phyloP scores from a whole-genome alignment of 2,888 invertebrate species.

The Vesta saturnalis region DNA sequence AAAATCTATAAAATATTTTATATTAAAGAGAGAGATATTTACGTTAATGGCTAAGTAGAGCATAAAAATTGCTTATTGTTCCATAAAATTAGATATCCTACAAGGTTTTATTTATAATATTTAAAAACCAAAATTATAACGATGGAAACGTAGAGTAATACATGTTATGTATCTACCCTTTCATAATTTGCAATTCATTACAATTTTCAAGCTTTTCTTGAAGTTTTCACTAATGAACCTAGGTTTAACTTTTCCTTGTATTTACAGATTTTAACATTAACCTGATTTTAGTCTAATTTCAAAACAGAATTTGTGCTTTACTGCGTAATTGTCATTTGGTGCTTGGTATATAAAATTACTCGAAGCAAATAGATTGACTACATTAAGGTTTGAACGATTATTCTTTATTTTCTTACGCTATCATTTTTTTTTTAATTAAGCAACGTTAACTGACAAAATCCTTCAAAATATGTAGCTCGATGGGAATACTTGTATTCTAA shows the following conservation, averaged over 20 bases:
- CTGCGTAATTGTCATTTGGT: too few species aligned
- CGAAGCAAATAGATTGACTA: not conserved
- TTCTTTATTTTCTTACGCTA: too few species aligned
- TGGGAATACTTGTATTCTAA: too few species aligned
- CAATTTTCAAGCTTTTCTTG: not conserved
- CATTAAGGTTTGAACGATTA: not conserved
- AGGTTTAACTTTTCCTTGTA: not conserved
- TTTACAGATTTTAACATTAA: not conserved
- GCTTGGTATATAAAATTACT: not conserved
- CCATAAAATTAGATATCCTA: not conserved
- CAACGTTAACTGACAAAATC: too few species aligned
- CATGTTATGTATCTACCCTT: too few species aligned
- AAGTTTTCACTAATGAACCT: conserved; percentile 1
- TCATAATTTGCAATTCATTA: not conserved
- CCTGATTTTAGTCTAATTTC: not conserved
- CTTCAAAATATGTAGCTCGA: too few species aligned
- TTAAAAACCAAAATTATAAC: too few species aligned
- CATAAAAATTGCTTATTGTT: not conserved
- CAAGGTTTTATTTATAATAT: too few species aligned
- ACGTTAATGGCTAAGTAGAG: not conserved
- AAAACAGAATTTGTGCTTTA: not conserved
- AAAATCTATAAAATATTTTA: not conserved
- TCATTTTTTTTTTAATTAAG: too few species aligned
- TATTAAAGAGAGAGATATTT: not conserved
- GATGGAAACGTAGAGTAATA: too few species aligned